Evolutionary conservation across 2,888 invertebrate species (phyloP).

Genomic region (Vannuccia rotundouncinata): DNA sequence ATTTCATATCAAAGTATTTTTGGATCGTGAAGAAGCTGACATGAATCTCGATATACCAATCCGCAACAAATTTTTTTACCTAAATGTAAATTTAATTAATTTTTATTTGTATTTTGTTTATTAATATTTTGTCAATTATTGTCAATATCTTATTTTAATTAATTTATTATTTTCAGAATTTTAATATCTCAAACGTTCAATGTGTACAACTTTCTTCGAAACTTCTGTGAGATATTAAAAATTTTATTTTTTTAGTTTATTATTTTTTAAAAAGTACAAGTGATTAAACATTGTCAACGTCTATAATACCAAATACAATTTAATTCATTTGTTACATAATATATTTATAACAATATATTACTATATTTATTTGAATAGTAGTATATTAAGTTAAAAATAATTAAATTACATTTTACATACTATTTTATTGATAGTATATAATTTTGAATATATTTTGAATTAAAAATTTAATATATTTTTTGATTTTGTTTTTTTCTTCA

Average conservation of each 20-base stretch:
- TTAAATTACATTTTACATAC: not conserved
- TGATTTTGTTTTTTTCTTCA: not conserved
- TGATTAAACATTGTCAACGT: too few relatives aligned
- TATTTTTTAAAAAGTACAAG: too few relatives aligned
- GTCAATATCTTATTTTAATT: not conserved
- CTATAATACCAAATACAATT: too few relatives aligned
- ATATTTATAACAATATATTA: too few relatives aligned
- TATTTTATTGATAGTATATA: too few relatives aligned
- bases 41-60: conserved; percentile 33
- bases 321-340: too few relatives aligned
- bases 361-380: too few relatives aligned
- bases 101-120: not conserved
- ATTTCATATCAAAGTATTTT: conserved; percentile 41
- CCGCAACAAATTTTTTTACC: conserved; percentile 38
- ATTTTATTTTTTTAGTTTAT: not conserved
- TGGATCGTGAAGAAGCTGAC: not conserved
- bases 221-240: conserved; percentile 44
- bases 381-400: not conserved
- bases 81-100: conserved; percentile 37
- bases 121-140: too few relatives aligned
- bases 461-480: too few relatives aligned
- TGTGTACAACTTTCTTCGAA: conserved; percentile 50
- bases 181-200: conserved; percentile 55
- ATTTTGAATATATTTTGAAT: too few relatives aligned
- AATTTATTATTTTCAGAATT: conserved; percentile 46